phyloP scores from a whole-genome alignment of 23 tunicate genomes.

The Oikopleura dioica region DNA sequence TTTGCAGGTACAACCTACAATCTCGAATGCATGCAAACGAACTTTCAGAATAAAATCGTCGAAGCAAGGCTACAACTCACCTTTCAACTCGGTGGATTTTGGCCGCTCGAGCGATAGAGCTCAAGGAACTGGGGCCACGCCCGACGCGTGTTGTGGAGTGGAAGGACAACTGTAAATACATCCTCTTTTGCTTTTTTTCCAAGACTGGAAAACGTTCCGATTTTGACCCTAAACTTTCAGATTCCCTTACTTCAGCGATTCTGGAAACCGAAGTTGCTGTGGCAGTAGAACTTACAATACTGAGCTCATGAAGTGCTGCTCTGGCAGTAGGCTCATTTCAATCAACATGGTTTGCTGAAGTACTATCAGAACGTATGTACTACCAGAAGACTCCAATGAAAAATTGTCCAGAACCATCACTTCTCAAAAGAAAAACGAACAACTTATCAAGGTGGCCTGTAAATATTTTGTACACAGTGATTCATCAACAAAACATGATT shows the following conservation, averaged over 20 bases:
- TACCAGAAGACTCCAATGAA: too few relatives aligned
- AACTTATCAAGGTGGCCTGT: too few relatives aligned
- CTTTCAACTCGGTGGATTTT: too few relatives aligned
- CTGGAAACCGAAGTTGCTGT: slow-evolving; percentile 4
- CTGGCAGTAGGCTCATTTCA: neutral
- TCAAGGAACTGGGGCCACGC: neutral
- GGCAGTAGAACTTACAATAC: slow-evolving; percentile 1
- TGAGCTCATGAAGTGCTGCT: slow-evolving; percentile 1
- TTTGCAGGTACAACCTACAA: neutral
- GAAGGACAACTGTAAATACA: neutral
- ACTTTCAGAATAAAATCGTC: neutral
- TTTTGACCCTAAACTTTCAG: neutral
- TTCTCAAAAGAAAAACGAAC: too few relatives aligned
- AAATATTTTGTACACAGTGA: too few relatives aligned
- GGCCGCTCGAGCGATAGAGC: too few relatives aligned
- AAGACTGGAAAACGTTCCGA: too few relatives aligned
- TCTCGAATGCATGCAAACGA: neutral
- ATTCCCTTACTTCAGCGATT: neutral
- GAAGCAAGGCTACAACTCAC: neutral
- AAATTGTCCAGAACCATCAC: too few relatives aligned
- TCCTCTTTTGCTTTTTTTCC: too few relatives aligned
- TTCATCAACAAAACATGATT: too few relatives aligned
- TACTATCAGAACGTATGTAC: too few relatives aligned
- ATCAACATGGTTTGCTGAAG: too few relatives aligned
- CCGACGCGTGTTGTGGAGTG: neutral